Base-by-base conservation (phyloP, 37 sponge, comb jelly and placozoan species). In the Lycopodina hypogea region DNA sequence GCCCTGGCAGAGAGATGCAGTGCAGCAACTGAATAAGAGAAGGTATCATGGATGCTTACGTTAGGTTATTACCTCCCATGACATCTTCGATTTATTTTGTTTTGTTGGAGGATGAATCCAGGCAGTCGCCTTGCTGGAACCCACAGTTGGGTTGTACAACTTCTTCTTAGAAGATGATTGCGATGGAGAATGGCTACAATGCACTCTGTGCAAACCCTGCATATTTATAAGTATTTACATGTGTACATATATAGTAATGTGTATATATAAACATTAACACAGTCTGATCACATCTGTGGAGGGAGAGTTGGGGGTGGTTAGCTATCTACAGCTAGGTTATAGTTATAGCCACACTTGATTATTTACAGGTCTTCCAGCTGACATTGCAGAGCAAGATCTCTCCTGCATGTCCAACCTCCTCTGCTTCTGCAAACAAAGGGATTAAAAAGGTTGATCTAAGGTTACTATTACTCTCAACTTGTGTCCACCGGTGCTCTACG, bases 21-120 rank as follows among this genome's bases (percentile, higher is more conserved):
- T 22, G 8, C 48, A 30, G 24, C 37, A 7, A 22, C n/a, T n/a
- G n/a, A n/a, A n/a, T n/a, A n/a, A n/a, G n/a, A n/a, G n/a, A n/a
- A n/a, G n/a, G n/a, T n/a, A n/a, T n/a, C n/a, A n/a, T n/a, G n/a
- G n/a, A n/a, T n/a, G n/a, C n/a, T n/a, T n/a, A n/a, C n/a, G n/a
- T n/a, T n/a, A n/a, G n/a, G n/a, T n/a, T n/a, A n/a, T n/a, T 81
- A 88, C 89, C 74, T 88, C 89, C 89, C 89, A 88, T 18, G 75
- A 61, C 80, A 88, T 83, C 58, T 56, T 81, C 3, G 81, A 6
- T 9, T 50, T 65, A 24, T 36, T 55, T 32, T 75, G 22, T 41
- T 77, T 76, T 0, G 37, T 68, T 12, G 86, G 93, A 2, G 93
- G 91, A 32, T 87, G 93, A 11, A 92, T 75, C 93, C 93, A 92